Percentiles rank a stretch among this genome's conserved stretches.
Evolutionary conservation across 1,140 invertebrate species (phyloP).

Genomic region (Dolichoris vasculosae): DNA sequence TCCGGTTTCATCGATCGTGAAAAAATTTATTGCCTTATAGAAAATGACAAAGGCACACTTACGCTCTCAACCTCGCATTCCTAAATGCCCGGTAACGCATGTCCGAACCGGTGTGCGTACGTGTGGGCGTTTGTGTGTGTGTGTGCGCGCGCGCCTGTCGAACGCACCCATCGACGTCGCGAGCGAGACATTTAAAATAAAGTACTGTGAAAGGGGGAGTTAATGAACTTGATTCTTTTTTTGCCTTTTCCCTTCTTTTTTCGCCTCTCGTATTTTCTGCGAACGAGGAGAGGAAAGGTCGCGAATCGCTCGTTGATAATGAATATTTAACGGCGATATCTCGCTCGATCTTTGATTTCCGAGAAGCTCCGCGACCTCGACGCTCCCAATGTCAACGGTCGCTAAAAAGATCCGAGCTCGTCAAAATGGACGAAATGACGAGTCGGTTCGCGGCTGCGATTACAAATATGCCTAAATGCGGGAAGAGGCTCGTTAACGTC

Average conservation of each 20-base stretch:
- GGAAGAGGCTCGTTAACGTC: neutral
- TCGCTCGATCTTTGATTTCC: too few species aligned
- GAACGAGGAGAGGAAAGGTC: too few species aligned
- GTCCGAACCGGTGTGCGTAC: too few species aligned
- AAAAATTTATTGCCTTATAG: neutral
- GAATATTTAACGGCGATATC: too few species aligned
- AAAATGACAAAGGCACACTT: neutral
- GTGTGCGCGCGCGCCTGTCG: neutral
- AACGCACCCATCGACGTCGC: neutral
- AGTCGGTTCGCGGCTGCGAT: too few species aligned
- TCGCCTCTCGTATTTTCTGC: neutral
- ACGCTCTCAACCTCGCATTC: neutral
- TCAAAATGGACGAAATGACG: too few species aligned
- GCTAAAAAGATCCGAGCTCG: neutral
- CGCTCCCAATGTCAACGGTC: neutral
- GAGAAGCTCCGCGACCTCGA: neutral
- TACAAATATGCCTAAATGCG: neutral
- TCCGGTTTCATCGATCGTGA: neutral
- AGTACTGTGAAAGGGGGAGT: neutral
- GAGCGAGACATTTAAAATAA: neutral
- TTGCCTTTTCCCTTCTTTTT: neutral
- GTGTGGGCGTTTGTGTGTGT: too few species aligned
- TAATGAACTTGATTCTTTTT: neutral
- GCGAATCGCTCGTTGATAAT: too few species aligned
- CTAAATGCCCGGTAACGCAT: too few species aligned